Conservation (phyloP, 2,888 invertebrate species). For the Ecdyonurus torrentis region DNA sequence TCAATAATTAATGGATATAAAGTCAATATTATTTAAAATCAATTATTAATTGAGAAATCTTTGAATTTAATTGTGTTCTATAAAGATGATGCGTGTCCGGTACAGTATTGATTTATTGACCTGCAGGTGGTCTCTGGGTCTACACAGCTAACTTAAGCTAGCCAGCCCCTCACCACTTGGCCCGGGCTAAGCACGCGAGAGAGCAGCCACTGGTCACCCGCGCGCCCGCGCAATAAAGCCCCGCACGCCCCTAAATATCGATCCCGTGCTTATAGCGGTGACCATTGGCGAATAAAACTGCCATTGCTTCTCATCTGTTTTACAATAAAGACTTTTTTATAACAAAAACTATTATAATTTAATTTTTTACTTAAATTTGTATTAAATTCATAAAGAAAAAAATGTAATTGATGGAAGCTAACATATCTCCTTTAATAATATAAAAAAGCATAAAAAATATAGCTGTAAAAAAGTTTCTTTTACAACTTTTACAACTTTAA, state of each 20-base stretch:
- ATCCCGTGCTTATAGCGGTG: not conserved
- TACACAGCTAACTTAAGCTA: not conserved
- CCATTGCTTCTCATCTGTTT: not conserved
- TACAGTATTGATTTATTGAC: not conserved
- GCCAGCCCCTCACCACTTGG: not conserved
- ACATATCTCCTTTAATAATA: not conserved
- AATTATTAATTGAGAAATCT: too few species aligned
- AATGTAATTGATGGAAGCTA: not conserved
- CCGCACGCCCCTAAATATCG: not conserved
- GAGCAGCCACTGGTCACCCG: not conserved
- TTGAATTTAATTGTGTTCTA: too few species aligned
- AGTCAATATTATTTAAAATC: too few species aligned
- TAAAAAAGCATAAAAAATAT: not conserved
- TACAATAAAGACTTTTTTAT: too few species aligned
- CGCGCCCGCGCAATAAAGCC: not conserved
- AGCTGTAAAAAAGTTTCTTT: not conserved
- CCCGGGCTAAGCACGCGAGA: not conserved
- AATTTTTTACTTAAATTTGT: too few species aligned
- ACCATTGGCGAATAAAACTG: conserved; percentile 1
- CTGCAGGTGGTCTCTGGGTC: not conserved
- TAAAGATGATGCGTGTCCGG: not conserved
- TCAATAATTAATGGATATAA: too few species aligned
- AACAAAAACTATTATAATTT: too few species aligned
- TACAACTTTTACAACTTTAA: not conserved
- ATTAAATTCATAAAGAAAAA: not conserved